Evolutionary conservation across 2,888 invertebrate genomes (phyloP).

Genomic region (Lypha dubia): DNA sequence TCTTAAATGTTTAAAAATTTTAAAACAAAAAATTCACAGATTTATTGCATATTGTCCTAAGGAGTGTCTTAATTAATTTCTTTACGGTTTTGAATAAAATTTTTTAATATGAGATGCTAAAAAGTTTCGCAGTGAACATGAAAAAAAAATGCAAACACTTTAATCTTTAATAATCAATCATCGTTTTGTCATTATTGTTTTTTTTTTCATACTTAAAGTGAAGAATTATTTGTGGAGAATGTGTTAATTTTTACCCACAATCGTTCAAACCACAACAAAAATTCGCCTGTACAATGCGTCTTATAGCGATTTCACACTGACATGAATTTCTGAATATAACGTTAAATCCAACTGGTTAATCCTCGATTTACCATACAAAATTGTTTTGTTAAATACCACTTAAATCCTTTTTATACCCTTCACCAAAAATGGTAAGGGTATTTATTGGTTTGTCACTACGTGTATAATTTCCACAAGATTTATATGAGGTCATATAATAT

Average conservation of each 20-base stretch:
- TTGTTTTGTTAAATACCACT: too few species aligned
- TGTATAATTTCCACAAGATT: too few species aligned
- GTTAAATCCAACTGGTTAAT: too few species aligned
- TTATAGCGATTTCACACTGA: neutral
- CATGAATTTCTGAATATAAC: too few species aligned
- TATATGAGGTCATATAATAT: too few species aligned
- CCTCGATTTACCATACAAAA: too few species aligned
- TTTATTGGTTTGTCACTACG: too few species aligned
- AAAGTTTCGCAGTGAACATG: conserved; percentile 5
- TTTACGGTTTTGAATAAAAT: conserved; percentile 47
- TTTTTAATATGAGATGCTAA: conserved; percentile 15
- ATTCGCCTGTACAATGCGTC: neutral
- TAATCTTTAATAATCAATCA: neutral
- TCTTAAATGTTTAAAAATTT: neutral
- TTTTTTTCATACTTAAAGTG: neutral
- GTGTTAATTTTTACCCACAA: neutral
- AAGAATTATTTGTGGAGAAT: neutral
- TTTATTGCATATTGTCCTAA: conserved; percentile 23
- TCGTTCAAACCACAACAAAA: too few species aligned
- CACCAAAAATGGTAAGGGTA: too few species aligned
- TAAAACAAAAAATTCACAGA: conserved; percentile 11
- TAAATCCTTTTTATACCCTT: too few species aligned
- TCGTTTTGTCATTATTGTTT: neutral
- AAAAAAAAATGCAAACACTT: conserved; percentile 20
- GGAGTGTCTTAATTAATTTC: conserved; percentile 61